A percentile compares a stretch with the other conserved stretches of the same genome.
Conservation (phyloP, 1,140 invertebrate genomes). For the Yoshiicerus persimilis region DNA sequence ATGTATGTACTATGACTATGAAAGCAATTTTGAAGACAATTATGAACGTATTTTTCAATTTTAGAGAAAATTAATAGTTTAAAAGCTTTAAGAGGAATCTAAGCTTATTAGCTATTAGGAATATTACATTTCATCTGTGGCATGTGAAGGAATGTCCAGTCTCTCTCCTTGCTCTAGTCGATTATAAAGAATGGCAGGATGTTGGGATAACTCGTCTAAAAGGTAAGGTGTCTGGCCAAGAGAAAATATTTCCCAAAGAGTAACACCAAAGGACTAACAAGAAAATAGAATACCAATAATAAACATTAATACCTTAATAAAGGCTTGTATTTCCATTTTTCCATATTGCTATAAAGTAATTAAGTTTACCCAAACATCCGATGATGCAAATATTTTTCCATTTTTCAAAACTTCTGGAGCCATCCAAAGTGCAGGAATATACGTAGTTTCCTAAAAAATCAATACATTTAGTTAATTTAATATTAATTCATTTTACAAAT, state of each 20-base stretch:
- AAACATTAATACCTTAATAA: no score
- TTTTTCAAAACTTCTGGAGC: not conserved
- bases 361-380: not conserved
- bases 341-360: not conserved
- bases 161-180: not conserved
- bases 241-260: constrained; percentile 21
- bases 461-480: no score
- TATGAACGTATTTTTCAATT: no score
- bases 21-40: no score
- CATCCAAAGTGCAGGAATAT: not conserved
- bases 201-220: not conserved
- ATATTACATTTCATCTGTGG: not conserved
- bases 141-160: not conserved
- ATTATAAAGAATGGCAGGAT: not conserved
- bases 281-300: not conserved
- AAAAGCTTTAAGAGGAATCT: no score
- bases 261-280: not conserved
- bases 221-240: not conserved
- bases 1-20: no score
- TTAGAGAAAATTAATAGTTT: no score
- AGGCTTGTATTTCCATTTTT: no score
- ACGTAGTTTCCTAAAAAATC: not conserved
- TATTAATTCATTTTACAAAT: not conserved
- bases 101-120: no score
- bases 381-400: not conserved